Conservation (phyloP, 2,888 invertebrate species). For the Athrips mouffetella region DNA sequence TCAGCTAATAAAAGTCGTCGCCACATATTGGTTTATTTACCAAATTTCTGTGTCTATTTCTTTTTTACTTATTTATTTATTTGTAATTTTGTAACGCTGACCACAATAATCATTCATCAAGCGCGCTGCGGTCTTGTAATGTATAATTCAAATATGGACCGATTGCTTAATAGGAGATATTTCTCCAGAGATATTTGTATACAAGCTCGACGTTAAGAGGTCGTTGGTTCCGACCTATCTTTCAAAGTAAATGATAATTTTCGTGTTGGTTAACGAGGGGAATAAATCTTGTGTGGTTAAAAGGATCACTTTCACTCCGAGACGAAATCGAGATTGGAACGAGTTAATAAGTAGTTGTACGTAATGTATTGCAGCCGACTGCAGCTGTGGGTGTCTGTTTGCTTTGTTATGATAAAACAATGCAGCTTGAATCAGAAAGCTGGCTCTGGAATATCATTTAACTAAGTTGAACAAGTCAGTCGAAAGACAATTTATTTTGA, state of each 20-base stretch:
- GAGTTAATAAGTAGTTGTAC: slow-evolving; percentile 14
- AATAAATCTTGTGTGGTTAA: slow-evolving; percentile 42
- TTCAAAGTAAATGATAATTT: slow-evolving; percentile 38
- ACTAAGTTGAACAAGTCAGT: no score
- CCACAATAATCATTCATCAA: slow-evolving; percentile 18
- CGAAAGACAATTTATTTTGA: no score
- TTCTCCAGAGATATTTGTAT: slow-evolving; percentile 15
- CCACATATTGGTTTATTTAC: not conserved
- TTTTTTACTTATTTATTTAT: not conserved
- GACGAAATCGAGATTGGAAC: slow-evolving; percentile 38
- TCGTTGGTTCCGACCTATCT: slow-evolving; percentile 38
- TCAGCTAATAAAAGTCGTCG: no score
- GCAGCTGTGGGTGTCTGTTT: slow-evolving; percentile 5
- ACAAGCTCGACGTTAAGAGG: slow-evolving; percentile 16
- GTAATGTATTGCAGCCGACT: slow-evolving; percentile 12
- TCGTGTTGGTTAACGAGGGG: slow-evolving; percentile 34
- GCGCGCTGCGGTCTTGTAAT: slow-evolving; percentile 11
- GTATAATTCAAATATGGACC: slow-evolving; percentile 15
- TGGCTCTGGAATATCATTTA: no score
- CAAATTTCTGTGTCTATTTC: not conserved
- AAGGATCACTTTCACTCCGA: slow-evolving; percentile 50
- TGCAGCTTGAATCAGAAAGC: not conserved
- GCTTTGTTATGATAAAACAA: slow-evolving; percentile 5
- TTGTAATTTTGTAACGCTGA: slow-evolving; percentile 12
- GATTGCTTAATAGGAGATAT: slow-evolving; percentile 23